Evolutionary conservation across 2,888 invertebrate genomes (phyloP).

Genomic region (Lymantria dispar): DNA sequence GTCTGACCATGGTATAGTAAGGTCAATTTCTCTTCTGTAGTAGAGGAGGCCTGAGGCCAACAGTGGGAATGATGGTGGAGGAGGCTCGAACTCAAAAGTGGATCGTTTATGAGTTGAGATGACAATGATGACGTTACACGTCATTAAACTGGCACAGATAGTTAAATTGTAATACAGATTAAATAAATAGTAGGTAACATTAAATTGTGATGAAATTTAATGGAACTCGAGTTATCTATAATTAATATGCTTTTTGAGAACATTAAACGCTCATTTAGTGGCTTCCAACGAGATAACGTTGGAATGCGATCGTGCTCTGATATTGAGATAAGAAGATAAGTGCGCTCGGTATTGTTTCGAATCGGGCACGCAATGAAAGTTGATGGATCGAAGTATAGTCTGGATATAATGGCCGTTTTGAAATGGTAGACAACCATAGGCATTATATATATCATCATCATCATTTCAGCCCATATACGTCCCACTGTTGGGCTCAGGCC

Average conservation of each 20-base stretch:
- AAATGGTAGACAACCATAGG: too few relatives aligned
- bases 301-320: constrained; percentile 68
- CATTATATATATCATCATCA: too few relatives aligned
- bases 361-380: constrained; percentile 54
- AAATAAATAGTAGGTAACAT: constrained; percentile 27
- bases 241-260: constrained; percentile 64
- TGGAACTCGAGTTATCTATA: constrained; percentile 57
- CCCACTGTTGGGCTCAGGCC: too few relatives aligned
- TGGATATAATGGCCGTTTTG: constrained; percentile 14
- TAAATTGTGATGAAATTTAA: constrained; percentile 58
- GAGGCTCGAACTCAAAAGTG: too few relatives aligned
- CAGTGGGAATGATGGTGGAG: too few relatives aligned
- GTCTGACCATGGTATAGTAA: too few relatives aligned
- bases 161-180: not conserved
- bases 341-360: constrained; percentile 62
- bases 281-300: constrained; percentile 58
- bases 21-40: too few relatives aligned
- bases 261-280: constrained; percentile 61
- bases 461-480: too few relatives aligned
- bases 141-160: too few relatives aligned
- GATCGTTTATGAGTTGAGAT: too few relatives aligned
- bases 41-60: too few relatives aligned
- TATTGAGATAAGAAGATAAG: constrained; percentile 65
- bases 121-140: too few relatives aligned
- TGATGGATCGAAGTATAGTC: constrained; percentile 35